Conservation (phyloP, 2,113 vertebrate species). For the Channa argus region DNA sequence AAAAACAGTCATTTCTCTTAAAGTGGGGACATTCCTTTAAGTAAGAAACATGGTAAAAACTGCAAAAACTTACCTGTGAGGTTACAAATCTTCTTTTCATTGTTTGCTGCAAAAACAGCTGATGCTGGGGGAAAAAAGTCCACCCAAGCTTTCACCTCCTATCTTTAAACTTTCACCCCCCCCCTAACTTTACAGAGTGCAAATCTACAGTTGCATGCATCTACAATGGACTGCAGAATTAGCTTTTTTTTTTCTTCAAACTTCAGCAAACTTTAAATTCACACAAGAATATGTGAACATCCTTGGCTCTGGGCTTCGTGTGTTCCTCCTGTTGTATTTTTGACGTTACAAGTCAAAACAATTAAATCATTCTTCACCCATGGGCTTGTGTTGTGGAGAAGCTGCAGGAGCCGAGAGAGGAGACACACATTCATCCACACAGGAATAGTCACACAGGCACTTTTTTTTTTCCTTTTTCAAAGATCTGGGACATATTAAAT, state of each 20-base stretch:
- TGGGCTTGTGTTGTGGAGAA: conserved; percentile 40
- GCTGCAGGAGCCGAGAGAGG: conserved; percentile 15
- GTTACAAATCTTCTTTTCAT: too few relatives aligned
- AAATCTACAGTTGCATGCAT: conserved; percentile 7
- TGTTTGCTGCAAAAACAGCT: not conserved
- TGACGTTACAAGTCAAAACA: conserved; percentile 70
- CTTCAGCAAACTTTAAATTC: conserved; percentile 30
- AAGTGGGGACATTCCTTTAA: not conserved
- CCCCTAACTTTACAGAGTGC: not conserved
- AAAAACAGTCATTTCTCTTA: not conserved
- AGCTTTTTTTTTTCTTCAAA: not conserved
- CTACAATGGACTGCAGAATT: conserved; percentile 17
- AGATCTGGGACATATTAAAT: conserved; percentile 66
- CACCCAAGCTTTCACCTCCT: not conserved
- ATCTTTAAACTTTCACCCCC: conserved; percentile 1
- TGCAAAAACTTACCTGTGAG: not conserved
- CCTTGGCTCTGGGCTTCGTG: conserved; percentile 48
- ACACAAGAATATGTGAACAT: conserved; percentile 15
- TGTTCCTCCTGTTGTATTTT: conserved; percentile 63
- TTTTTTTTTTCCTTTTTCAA: conserved; percentile 9
- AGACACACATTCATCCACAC: conserved; percentile 29
- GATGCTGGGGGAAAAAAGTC: not conserved
- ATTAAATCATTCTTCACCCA: conserved; percentile 69
- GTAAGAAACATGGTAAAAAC: not conserved
- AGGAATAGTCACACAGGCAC: not conserved